Conservation (phyloP, 2,113 vertebrate genomes). For the Chrysemys picta region DNA sequence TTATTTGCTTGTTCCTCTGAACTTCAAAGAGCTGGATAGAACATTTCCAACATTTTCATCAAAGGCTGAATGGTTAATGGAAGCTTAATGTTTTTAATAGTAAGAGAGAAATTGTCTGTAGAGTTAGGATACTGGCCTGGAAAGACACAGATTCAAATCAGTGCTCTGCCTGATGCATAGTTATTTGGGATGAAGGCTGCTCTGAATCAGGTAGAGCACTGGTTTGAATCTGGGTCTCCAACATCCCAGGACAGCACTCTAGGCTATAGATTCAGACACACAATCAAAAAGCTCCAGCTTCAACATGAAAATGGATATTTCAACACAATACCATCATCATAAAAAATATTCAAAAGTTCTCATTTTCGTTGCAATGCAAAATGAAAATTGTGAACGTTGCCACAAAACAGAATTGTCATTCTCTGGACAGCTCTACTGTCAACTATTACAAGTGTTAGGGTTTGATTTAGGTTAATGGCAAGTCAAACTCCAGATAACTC, state of each 20-base stretch:
- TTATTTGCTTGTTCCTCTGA: not conserved
- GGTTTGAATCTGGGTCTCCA: not conserved
- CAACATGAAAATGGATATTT: not conserved
- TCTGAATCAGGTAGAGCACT: rapidly evolving
- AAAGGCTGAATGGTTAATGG: not conserved
- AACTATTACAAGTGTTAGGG: not conserved
- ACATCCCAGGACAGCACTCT: not conserved
- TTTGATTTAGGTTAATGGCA: not conserved
- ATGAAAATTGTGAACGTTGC: rapidly evolving
- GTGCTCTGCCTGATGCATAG: not conserved
- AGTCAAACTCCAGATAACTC: not conserved
- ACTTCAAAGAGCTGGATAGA: not conserved
- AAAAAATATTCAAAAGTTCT: not conserved
- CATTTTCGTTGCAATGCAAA: not conserved
- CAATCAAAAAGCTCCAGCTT: not conserved
- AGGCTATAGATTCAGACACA: not conserved
- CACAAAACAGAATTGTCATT: not conserved
- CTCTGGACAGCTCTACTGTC: not conserved
- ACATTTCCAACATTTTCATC: not conserved
- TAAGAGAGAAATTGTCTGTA: not conserved
- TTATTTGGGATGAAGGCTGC: not conserved
- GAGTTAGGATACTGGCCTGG: not conserved
- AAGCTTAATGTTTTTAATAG: not conserved
- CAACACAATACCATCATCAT: not conserved
- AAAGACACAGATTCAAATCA: not conserved